Conservation (phyloP, 2,113 vertebrate species). For the Pituophis catenifer region DNA sequence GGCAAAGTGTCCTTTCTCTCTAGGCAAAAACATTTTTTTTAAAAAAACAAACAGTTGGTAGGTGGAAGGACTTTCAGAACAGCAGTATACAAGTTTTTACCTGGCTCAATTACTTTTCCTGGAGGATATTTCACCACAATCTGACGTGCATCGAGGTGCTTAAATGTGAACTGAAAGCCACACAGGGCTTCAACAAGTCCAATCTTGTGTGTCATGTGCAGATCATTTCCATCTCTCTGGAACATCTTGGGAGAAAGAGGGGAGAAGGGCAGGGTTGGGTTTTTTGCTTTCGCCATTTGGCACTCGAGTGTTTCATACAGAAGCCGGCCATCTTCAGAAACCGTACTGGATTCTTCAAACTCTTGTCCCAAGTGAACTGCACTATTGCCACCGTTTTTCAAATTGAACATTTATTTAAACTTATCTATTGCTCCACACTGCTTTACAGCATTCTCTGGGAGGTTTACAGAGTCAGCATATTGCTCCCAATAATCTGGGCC, state of each 20-base stretch:
- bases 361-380: not conserved
- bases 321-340: not conserved
- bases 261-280: not conserved
- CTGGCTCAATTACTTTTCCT: conserved; percentile 97
- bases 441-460: not conserved
- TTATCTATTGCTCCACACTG: not conserved
- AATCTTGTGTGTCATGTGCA: conserved; percentile 95
- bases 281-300: not conserved
- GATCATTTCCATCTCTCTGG: conserved; percentile 88
- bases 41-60: not conserved
- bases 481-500: not conserved
- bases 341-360: not conserved
- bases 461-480: not conserved
- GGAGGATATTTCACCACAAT: conserved; percentile 95
- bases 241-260: conserved; percentile 66
- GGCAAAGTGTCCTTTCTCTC: not conserved
- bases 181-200: conserved; percentile 96
- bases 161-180: conserved; percentile 94
- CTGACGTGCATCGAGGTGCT: conserved; percentile 92
- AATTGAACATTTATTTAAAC: not conserved
- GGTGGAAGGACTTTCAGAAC: too few species aligned
- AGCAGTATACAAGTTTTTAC: conserved; percentile 58
- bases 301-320: not conserved
- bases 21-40: too few species aligned
- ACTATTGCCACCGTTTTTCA: not conserved